A percentile compares a stretch with the other conserved stretches of the same genome.
phyloP scores from a whole-genome alignment of 2,113 vertebrate genomes.

The Rhabdomys dilectus region DNA sequence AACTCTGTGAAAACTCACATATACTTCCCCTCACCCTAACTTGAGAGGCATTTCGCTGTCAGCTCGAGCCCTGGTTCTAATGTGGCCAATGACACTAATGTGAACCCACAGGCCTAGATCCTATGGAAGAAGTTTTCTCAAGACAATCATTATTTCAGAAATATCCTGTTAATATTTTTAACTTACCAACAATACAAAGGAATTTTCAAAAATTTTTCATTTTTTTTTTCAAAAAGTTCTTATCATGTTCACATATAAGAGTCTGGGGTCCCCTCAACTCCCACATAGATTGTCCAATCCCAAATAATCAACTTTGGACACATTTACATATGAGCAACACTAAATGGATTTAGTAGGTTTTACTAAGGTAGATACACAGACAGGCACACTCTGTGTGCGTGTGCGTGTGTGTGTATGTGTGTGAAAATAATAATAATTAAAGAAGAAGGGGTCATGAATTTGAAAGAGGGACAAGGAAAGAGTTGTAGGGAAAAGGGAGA shows the following conservation, averaged over 20 bases:
- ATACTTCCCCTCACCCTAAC: not conserved
- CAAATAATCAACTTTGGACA: not conserved
- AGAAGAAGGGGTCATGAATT: not conserved
- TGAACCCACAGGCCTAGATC: not conserved
- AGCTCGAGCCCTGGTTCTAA: too few species aligned
- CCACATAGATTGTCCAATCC: not conserved
- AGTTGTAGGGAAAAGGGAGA: not conserved
- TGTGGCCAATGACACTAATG: not conserved
- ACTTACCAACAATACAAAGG: not conserved
- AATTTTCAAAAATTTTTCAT: not conserved
- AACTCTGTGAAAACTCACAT: accelerated
- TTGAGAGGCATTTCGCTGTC: not conserved
- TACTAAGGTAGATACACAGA: not conserved
- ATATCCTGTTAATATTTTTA: not conserved
- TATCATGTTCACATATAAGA: not conserved
- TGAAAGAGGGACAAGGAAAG: not conserved
- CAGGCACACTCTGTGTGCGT: not conserved
- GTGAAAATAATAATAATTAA: not conserved
- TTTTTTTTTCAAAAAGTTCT: not conserved
- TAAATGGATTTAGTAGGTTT: not conserved
- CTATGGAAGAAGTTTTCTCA: not conserved
- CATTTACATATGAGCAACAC: not conserved
- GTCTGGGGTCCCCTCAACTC: not conserved
- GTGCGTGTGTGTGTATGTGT: not conserved
- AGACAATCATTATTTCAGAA: not conserved